Evolutionary conservation across 53 echinoderm and acorn worm genomes (phyloP), one percentile per base, ranked within the genome.

Genomic region (Holothuria scabra): DNA sequence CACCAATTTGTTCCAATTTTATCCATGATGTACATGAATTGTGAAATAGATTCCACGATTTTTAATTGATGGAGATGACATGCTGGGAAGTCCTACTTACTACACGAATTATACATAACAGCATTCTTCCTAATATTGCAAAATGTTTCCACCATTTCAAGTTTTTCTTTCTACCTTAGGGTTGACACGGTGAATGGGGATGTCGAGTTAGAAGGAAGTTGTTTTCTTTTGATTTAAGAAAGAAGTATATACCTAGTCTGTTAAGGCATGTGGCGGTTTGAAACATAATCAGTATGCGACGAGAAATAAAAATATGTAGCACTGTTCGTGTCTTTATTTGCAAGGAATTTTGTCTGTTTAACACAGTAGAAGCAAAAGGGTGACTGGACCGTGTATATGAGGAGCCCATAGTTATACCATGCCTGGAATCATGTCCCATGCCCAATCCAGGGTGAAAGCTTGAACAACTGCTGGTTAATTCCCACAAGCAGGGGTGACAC

Each of bases 201-300:
- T 41, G 41, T 41, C 28, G 29, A 79, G 29, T 79, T 64, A 79
- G 59, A 79, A 79, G 32, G 57, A 79, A 52, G 52, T 79, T 78
- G 52, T 58, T 59, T 79, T 28, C 52, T 49, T 79, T 79, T 76
- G 1, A 12, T 21, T 64, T 58, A 31, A 57, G 58, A 79, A 30
- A 79, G 34, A 59, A 56, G 59, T 56, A 58, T 79, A 59, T 56
- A 79, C 28, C 79, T 59, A 79, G 33, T 79, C 33, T 79, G 79
- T 79, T 56, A 57, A 58, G 58, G 33, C 33, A 79, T 79, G 56
- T 79, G 79, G 72, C 72, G 72, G 72, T 72, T 72, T 72, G 72
- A 72, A 72, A 72, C 72, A 72, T 72, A 72, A 72, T 72, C 72
- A 72, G 72, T 72, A 72, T 72, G 72, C 72, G 72, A 72, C 44